Evolutionary conservation across 92 coral and sea anemone genomes (phyloP), one percentile per base, ranked within the genome.

Genomic region (Palythoa grandiflora): DNA sequence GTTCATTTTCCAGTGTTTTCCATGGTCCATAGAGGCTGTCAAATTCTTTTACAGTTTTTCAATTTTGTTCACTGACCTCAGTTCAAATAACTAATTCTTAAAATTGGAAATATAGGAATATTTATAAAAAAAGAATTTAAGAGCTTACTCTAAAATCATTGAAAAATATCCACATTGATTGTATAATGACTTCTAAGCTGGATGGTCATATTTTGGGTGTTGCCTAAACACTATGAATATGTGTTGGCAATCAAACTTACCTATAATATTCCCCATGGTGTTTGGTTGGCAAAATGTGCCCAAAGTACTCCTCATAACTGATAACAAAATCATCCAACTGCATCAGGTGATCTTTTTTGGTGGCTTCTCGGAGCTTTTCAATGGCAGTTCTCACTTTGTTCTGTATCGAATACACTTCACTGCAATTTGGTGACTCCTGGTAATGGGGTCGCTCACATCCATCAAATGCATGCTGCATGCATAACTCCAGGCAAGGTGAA

Each of bases 211-310:
- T 28, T n/a, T 70, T 70, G 75, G 44, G 75, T n/a, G n/a, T 28
- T 70, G 12, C 39, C 75, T 73, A 38, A 73, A 36, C 77, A 73
- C 52, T 73, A 38, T 38, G 19, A 51, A 13, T 77, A 11, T 39
- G 40, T 15, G 28, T 53, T 16, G 38, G 54, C 60, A 28, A 54
- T 12, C 14, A n/a, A 74, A 39, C 74, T 35, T 40, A 89, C 92
- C 89, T 76, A 70, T 89, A 84, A 57, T 89, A 89, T 19, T 89
- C 89, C 10, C 89, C 92, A 48, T 89, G 89, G 59, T 89, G 92
- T 35, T 90, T 90, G 57, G 92, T 89, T 54, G 89, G 80, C 10
- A 72, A 13, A 16, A 90, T 85, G 63, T 90, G 92, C 19, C 87
- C 89, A 48, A 86, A 40, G 80, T 86, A 86, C 63, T 36, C 87